Conservation (phyloP, 1,140 invertebrate species). For the Saccostrea cuccullata region DNA sequence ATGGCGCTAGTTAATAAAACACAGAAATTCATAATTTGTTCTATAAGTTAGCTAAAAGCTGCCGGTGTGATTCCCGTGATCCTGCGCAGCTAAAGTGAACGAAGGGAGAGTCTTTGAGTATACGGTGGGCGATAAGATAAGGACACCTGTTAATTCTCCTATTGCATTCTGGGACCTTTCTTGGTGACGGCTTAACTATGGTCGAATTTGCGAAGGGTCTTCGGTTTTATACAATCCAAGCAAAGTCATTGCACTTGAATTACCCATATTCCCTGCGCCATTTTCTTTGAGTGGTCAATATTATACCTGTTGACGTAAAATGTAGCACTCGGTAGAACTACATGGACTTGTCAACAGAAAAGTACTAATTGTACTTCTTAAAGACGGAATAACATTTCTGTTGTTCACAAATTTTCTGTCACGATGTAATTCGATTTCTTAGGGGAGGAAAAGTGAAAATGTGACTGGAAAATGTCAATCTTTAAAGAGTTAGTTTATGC, state of each 20-base stretch:
- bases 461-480: too few species aligned
- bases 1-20: slow-evolving; percentile 35
- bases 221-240: neutral
- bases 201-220: neutral
- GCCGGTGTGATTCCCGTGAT: slow-evolving; percentile 18
- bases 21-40: slow-evolving; percentile 31
- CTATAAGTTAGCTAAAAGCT: slow-evolving; percentile 9
- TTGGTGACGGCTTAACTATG: neutral
- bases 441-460: too few species aligned
- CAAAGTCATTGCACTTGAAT: slow-evolving; percentile 3
- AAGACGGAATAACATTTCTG: too few species aligned
- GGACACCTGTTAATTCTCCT: slow-evolving; percentile 24
- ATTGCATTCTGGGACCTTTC: slow-evolving; percentile 29
- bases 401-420: too few species aligned
- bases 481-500: too few species aligned
- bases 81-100: slow-evolving; percentile 8
- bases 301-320: neutral
- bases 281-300: neutral
- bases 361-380: slow-evolving; percentile 3
- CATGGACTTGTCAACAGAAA: slow-evolving; percentile 2
- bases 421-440: too few species aligned
- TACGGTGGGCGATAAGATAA: slow-evolving; percentile 26
- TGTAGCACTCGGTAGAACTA: neutral
- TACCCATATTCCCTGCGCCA: neutral
- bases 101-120: slow-evolving; percentile 27